A percentile compares a stretch with the other conserved stretches of the same genome.
Evolutionary conservation across 2,888 invertebrate species (phyloP).

Genomic region (Cenopis cana): DNA sequence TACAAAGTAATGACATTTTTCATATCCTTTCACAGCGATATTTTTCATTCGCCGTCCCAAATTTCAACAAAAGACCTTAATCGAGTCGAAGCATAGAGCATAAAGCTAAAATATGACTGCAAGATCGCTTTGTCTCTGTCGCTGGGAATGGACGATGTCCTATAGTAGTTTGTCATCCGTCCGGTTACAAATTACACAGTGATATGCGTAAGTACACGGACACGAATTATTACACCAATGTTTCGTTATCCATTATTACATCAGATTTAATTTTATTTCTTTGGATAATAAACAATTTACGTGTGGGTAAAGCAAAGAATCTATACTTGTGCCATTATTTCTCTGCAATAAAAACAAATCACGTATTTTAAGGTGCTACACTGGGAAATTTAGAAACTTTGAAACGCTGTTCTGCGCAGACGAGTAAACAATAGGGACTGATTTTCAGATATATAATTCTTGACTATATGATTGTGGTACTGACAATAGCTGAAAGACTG

Average conservation of each 20-base stretch:
- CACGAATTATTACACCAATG: background rate
- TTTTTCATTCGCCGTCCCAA: constrained; percentile 40
- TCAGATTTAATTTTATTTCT: background rate
- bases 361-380: too few relatives aligned
- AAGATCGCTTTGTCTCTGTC: constrained; percentile 51
- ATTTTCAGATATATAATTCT: too few relatives aligned
- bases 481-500: too few relatives aligned
- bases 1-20: constrained; percentile 41
- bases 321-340: background rate
- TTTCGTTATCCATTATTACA: background rate
- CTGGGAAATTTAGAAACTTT: too few relatives aligned
- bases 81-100: constrained; percentile 45
- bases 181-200: constrained; percentile 37
- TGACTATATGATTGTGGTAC: too few relatives aligned
- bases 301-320: background rate
- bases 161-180: constrained; percentile 45
- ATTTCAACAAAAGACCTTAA: constrained; percentile 40
- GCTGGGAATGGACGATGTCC: constrained; percentile 31
- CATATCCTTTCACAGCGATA: constrained; percentile 35
- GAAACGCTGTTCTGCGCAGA: too few relatives aligned
- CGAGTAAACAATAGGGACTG: too few relatives aligned
- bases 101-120: constrained; percentile 51
- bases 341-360: background rate
- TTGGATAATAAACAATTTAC: background rate
- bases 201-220: constrained; percentile 28